Evolutionary conservation across 2,797 vertebrate species (phyloP).

Genomic region (Schizopygopsis pylzovi): DNA sequence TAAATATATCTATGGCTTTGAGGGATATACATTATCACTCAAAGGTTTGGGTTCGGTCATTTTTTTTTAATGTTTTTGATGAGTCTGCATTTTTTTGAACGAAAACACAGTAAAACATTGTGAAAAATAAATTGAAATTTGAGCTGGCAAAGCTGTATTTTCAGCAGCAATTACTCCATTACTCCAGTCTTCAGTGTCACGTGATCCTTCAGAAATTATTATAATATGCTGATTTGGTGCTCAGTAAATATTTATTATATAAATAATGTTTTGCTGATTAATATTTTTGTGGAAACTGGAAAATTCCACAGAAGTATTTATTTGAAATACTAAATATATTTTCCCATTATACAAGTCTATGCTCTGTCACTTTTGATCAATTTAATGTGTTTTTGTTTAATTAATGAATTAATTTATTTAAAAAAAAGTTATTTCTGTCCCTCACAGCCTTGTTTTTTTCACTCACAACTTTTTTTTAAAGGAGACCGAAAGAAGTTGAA

Average conservation of each 20-base stretch:
- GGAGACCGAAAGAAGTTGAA: neutral
- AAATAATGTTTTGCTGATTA: too few species aligned
- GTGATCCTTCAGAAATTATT: neutral
- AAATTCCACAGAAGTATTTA: neutral
- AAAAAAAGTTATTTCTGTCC: neutral
- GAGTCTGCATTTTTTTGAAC: too few species aligned
- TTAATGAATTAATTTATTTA: neutral
- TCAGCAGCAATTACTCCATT: too few species aligned
- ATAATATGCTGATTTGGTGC: neutral
- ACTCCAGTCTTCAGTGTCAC: too few species aligned
- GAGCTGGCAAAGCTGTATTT: too few species aligned
- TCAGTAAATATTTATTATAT: neutral
- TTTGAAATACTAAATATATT: neutral
- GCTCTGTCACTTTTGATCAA: conserved; percentile 44
- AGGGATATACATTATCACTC: neutral
- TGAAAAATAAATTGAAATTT: neutral
- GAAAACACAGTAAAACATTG: too few species aligned
- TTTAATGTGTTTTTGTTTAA: neutral
- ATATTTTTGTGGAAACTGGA: neutral
- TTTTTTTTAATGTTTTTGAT: neutral
- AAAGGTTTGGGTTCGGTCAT: neutral
- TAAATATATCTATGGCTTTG: neutral
- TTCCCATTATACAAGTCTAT: conserved; percentile 51
- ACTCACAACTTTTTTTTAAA: neutral
- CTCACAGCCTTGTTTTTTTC: neutral